phyloP scores from a whole-genome alignment of 2,113 vertebrate genomes.

The Tragulus kanchil region DNA sequence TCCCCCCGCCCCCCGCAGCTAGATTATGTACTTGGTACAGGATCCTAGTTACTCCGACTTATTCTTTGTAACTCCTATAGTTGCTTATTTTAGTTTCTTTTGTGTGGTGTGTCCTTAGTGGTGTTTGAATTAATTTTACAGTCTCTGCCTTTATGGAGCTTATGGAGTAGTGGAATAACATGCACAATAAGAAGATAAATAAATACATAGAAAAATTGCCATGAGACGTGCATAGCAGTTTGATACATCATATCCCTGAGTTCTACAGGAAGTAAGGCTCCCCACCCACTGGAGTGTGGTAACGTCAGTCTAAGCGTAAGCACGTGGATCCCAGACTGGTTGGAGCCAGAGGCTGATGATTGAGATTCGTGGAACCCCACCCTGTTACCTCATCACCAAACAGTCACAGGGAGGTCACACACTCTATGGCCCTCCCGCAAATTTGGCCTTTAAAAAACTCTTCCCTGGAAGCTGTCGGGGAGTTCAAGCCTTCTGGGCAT shows the following conservation, averaged over 20 bases:
- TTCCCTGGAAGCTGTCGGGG: neutral
- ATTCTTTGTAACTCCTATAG: neutral
- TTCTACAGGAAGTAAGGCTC: neutral
- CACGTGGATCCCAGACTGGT: neutral
- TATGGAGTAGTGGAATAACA: neutral
- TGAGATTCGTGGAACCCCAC: neutral
- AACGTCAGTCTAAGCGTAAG: neutral
- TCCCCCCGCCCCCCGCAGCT: neutral
- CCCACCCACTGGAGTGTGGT: neutral
- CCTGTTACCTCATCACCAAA: neutral
- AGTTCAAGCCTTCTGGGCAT: neutral
- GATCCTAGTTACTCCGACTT: slow-evolving; percentile 1
- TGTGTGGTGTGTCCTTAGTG: neutral
- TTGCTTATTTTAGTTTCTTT: neutral
- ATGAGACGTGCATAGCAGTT: neutral
- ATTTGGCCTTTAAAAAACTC: neutral
- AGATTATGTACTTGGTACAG: neutral
- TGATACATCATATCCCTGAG: neutral
- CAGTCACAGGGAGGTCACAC: neutral
- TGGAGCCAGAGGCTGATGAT: neutral
- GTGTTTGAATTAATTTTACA: slow-evolving; percentile 27
- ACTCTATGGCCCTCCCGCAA: neutral
- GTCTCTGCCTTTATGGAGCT: neutral
- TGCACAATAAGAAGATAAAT: neutral
- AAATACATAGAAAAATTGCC: neutral